A percentile compares a stretch with the other conserved stretches of the same genome.
phyloP scores from a whole-genome alignment of 2,113 vertebrate species.

The Hippocampus comes region DNA sequence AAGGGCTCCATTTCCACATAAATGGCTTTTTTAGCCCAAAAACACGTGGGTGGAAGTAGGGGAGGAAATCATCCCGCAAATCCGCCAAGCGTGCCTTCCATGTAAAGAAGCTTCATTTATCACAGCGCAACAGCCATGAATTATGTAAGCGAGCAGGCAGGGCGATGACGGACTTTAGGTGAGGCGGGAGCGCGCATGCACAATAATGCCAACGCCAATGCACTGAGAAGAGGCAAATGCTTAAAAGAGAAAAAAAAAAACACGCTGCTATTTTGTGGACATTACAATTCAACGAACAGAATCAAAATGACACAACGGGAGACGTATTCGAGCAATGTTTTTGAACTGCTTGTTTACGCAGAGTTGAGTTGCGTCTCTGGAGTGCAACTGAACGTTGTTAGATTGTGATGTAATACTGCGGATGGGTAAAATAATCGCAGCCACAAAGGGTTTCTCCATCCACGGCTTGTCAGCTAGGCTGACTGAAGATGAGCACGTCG shows the following conservation, averaged over 20 bases:
- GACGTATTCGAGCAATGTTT: neutral
- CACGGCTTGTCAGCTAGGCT: neutral
- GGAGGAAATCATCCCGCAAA: neutral
- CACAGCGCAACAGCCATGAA: neutral
- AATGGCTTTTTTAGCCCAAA: neutral
- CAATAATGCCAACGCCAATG: neutral
- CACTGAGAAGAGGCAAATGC: neutral
- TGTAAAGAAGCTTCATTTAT: conserved; percentile 1
- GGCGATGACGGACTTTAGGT: neutral
- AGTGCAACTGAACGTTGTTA: no score
- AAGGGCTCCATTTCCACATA: conserved; percentile 2
- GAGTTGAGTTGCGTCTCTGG: no score
- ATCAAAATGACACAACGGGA: neutral
- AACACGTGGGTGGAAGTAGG: neutral
- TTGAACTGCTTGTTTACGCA: neutral
- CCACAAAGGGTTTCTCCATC: neutral
- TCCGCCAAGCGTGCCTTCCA: neutral
- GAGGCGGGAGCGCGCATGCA: neutral
- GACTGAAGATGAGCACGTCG: neutral
- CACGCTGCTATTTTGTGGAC: neutral
- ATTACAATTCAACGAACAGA: neutral
- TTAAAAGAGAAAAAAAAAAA: neutral
- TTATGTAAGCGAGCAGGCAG: neutral
- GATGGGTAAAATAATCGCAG: no score
- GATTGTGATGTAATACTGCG: no score